Percentiles rank a stretch among this genome's conserved stretches.
Conservation (phyloP, 2,113 vertebrate species). For the Cacatua alba region DNA sequence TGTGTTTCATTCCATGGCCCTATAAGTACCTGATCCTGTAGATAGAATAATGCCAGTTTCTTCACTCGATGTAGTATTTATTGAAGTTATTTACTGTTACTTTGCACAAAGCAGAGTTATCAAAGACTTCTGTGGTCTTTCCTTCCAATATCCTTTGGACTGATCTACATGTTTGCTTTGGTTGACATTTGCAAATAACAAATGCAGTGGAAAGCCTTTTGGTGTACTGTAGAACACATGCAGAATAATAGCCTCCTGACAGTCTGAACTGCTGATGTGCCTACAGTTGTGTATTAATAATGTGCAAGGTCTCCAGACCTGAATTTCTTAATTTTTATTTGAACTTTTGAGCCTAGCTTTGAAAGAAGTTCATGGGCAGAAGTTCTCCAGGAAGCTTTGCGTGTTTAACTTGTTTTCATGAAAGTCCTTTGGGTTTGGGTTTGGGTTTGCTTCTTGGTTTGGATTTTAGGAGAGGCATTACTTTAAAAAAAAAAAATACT, state of each 20-base stretch:
- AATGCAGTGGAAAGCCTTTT: not conserved
- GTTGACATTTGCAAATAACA: not conserved
- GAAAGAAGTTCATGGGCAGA: not conserved
- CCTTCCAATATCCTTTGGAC: not conserved
- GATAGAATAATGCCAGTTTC: not conserved
- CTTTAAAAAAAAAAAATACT: not conserved
- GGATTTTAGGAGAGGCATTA: not conserved
- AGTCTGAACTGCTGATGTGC: not conserved
- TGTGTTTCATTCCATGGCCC: not conserved
- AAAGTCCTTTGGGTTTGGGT: not conserved
- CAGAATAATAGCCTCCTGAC: not conserved
- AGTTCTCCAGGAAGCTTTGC: not conserved
- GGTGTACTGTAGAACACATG: not conserved
- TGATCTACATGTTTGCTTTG: not conserved
- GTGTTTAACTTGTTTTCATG: not conserved
- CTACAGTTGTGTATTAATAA: not conserved
- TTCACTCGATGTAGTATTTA: not conserved
- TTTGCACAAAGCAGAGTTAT: not conserved
- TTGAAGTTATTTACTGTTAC: not conserved
- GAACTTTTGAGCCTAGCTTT: not conserved
- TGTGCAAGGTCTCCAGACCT: not conserved
- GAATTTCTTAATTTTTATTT: not conserved
- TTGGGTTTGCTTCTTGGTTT: not conserved
- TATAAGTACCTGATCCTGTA: not conserved
- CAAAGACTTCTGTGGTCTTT: not conserved